Evolutionary conservation across 2,888 invertebrate species (phyloP), one percentile per base, ranked within the genome.

Genomic region (Aporophyla nigra): DNA sequence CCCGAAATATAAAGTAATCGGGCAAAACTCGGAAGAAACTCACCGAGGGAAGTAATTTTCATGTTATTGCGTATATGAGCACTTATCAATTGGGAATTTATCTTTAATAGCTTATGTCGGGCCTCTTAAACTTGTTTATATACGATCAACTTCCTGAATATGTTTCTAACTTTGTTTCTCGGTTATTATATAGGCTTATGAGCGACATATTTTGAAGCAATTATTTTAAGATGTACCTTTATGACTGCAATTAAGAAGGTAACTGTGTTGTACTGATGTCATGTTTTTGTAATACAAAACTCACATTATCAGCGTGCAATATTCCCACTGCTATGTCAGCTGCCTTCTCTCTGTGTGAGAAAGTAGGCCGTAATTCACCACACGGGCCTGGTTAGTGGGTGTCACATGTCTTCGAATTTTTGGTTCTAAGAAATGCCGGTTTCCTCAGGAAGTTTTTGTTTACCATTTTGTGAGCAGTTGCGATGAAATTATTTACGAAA

Each of bases 41-140:
- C 75, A 62, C 16, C 54, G 33, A 66, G 63, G 75, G 70, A 75
- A 65, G 80, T 86, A 86, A 86, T 87, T 83, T 86, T 62, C 49
- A 77, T 85, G 83, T 79, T 87, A 86, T 80, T 83, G 70, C 71
- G 51, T 68, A 76, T 78, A 81, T 71, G 78, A 84, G 67, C 78
- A 84, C 71, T 84, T 86, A 80, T 82, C 80, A 78, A 84, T 83
- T 76, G 87, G 63, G 65, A 85, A 84, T 83, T 79, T 83, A 27
- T 68, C 77, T 74, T 75, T 83, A 79, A 84, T 79, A 69, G 80
- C 78, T 74, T 74, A 84, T 77, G 75, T 78, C 14, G 66, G 77
- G 66, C 43, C 68, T 82, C 75, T 75, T 73, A 72, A 80, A 88
- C 82, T 86, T 86, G 61, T 81, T 84, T 80, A 71, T 82, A 72